Conservation (phyloP, 2,888 invertebrate species). For the Ethmia dodecea region DNA sequence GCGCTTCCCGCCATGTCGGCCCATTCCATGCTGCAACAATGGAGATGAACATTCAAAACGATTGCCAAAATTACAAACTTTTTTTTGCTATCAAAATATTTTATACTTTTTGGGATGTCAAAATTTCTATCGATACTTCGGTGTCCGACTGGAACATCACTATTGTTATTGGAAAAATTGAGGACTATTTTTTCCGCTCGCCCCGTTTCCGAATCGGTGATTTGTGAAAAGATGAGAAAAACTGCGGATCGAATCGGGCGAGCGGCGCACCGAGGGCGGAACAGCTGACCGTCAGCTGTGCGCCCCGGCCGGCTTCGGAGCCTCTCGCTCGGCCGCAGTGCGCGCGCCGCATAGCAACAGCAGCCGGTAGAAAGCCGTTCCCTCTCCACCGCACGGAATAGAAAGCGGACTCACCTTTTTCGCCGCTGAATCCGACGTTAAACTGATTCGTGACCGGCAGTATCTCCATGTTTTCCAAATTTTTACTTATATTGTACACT, state of each 20-base stretch:
- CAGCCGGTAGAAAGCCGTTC: constrained; percentile 65
- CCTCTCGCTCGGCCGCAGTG: constrained; percentile 22
- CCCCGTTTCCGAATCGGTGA: too few relatives aligned
- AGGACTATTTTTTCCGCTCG: too few relatives aligned
- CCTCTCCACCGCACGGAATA: constrained; percentile 48
- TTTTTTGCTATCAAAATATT: too few relatives aligned
- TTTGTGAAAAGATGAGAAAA: constrained; percentile 14
- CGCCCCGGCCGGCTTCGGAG: constrained; percentile 20
- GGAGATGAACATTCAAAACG: constrained; percentile 33
- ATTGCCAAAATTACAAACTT: too few relatives aligned
- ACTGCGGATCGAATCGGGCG: constrained; percentile 27
- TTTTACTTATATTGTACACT: constrained; percentile 77
- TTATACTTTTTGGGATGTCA: too few relatives aligned
- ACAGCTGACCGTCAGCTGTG: constrained; percentile 65
- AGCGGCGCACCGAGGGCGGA: constrained; percentile 42
- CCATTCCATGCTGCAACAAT: constrained; percentile 66
- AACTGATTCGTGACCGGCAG: constrained; percentile 86
- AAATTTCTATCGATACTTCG: too few relatives aligned
- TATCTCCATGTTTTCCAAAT: constrained; percentile 86
- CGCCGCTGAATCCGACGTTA: constrained; percentile 86
- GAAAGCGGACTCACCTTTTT: constrained; percentile 82
- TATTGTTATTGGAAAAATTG: too few relatives aligned
- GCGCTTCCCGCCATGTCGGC: constrained; percentile 66
- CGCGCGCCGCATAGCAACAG: constrained; percentile 72
- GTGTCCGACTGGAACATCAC: too few relatives aligned